Conservation (phyloP, 1,140 invertebrate genomes). For the Scaptomyza hsui region DNA sequence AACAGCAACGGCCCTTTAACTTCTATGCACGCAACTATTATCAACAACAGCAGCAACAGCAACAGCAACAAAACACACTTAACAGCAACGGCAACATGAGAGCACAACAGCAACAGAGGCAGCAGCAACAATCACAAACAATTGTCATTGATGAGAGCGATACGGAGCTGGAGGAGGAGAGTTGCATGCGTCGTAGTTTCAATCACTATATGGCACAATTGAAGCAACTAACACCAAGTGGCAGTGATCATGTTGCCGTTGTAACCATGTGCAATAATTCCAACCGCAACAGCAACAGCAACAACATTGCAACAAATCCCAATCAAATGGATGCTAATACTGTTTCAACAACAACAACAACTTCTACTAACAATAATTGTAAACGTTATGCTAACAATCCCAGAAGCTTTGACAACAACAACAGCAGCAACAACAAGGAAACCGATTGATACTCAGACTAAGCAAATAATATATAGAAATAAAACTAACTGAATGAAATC, state of each 20-base stretch:
- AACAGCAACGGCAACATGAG: constrained; percentile 60
- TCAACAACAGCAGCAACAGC: constrained; percentile 24
- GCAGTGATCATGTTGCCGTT: constrained; percentile 23
- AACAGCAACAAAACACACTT: constrained; percentile 39
- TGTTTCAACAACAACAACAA: constrained; percentile 61
- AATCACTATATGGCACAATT: constrained; percentile 71
- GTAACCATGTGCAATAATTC: constrained; percentile 72
- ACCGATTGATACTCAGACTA: constrained; percentile 75
- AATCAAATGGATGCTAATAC: constrained; percentile 78
- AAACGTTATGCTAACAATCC: constrained; percentile 51
- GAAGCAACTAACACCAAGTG: constrained; percentile 57
- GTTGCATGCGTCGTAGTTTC: constrained; percentile 59
- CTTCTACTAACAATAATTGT: constrained; percentile 50
- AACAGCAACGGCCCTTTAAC: constrained; percentile 47
- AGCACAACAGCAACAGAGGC: constrained; percentile 33
- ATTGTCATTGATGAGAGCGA: constrained; percentile 76
- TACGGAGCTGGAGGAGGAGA: constrained; percentile 63
- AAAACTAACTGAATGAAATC: constrained; percentile 46
- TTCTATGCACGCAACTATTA: constrained; percentile 49
- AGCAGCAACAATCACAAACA: constrained; percentile 45
- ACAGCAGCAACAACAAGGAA: constrained; percentile 45
- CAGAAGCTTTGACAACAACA: constrained; percentile 55
- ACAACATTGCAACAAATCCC: constrained; percentile 63
- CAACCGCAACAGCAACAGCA: constrained; percentile 53
- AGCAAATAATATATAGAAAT: constrained; percentile 30